Evolutionary conservation across 1,140 invertebrate genomes (phyloP).

Genomic region (Dinothrombium tinctorium): DNA sequence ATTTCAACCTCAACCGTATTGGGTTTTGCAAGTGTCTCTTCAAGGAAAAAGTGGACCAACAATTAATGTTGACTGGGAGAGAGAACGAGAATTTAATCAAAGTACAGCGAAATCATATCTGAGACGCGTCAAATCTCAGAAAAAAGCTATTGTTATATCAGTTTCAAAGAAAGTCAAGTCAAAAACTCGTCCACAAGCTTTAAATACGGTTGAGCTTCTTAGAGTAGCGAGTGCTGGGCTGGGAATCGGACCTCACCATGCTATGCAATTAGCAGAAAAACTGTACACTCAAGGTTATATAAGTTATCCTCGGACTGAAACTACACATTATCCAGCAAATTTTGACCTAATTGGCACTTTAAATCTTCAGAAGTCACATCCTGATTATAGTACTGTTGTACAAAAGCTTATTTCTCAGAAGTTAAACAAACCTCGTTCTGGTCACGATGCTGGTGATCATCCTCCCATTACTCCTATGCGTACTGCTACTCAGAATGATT

Average conservation of each 20-base stretch:
- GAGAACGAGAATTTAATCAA: slow-evolving; percentile 76
- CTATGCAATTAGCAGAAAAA: slow-evolving; percentile 80
- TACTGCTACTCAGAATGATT: slow-evolving; percentile 43
- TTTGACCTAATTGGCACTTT: slow-evolving; percentile 62
- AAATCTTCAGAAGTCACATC: slow-evolving; percentile 39
- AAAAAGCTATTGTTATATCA: slow-evolving; percentile 34
- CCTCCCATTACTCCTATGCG: slow-evolving; percentile 97
- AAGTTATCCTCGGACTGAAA: slow-evolving; percentile 54
- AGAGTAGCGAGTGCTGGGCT: slow-evolving; percentile 71
- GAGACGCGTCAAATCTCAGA: slow-evolving; percentile 9
- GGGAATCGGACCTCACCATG: slow-evolving; percentile 82
- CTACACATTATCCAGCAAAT: slow-evolving; percentile 81
- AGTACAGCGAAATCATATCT: slow-evolving; percentile 54
- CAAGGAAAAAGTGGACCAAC: background rate
- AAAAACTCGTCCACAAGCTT: slow-evolving; percentile 59
- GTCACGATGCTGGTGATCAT: slow-evolving; percentile 88
- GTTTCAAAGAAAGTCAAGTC: slow-evolving; percentile 51
- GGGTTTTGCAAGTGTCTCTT: slow-evolving; percentile 50
- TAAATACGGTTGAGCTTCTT: slow-evolving; percentile 95
- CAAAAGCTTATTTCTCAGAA: slow-evolving; percentile 28
- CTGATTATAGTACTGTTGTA: slow-evolving; percentile 52
- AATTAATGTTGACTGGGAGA: slow-evolving; percentile 31
- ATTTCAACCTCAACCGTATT: slow-evolving; percentile 92
- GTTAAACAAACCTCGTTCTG: slow-evolving; percentile 54
- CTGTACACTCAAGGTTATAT: slow-evolving; percentile 35